Conservation (phyloP, 2,888 invertebrate genomes). For the Drosophila recens region DNA sequence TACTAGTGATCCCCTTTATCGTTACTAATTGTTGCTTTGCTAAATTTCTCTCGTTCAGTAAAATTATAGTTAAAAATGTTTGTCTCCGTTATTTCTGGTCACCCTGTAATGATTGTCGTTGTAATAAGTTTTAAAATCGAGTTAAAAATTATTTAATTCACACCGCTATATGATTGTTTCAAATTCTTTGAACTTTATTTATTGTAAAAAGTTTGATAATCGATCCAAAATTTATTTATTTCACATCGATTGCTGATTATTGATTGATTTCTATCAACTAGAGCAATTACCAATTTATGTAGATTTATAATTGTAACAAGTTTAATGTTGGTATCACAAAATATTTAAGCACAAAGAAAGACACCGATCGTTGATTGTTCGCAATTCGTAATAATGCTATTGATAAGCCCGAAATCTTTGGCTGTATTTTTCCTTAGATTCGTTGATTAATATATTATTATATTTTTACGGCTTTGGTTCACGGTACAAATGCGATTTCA, state of each 20-base stretch:
- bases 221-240: too few relatives aligned
- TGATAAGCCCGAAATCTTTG: conserved; percentile 25
- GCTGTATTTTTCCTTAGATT: conserved; percentile 3
- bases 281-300: conserved; percentile 3
- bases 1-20: too few relatives aligned
- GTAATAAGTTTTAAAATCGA: not conserved
- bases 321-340: not conserved
- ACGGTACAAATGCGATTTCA: conserved; percentile 15
- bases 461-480: conserved; percentile 11
- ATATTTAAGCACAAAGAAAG: not conserved
- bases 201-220: not conserved
- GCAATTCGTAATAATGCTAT: conserved; percentile 13
- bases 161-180: too few relatives aligned
- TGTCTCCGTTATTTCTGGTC: too few relatives aligned
- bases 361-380: conserved; percentile 3
- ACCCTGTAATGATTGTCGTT: not conserved
- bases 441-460: conserved; percentile 3
- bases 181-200: too few relatives aligned
- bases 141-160: too few relatives aligned
- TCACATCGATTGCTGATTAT: too few relatives aligned
- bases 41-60: too few relatives aligned
- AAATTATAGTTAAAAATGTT: too few relatives aligned
- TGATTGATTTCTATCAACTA: not conserved
- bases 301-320: not conserved
- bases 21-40: too few relatives aligned